Percentiles rank a stretch among this genome's conserved stretches.
These are phyloP conservation scores for Eledona agricola DNA, from an alignment of 2,888 invertebrate genomes.

Conservation along the genomic window DNA sequence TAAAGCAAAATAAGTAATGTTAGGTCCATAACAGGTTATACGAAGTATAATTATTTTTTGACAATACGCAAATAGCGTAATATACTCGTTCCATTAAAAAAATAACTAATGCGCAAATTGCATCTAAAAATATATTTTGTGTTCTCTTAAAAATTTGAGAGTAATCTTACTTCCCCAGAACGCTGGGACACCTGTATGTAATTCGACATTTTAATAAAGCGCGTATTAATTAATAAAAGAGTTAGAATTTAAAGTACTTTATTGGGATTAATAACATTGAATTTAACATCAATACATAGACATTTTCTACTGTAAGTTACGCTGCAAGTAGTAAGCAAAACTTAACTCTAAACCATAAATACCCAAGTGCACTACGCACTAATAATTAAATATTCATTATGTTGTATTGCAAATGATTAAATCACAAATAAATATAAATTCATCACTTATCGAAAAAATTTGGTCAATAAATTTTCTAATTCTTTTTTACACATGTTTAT, in stretches of 20 bases:
- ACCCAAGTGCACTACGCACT: slow-evolving; percentile 54
- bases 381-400: slow-evolving; percentile 41
- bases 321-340: slow-evolving; percentile 54
- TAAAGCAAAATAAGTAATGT: too few relatives aligned
- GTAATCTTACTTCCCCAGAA: too few relatives aligned
- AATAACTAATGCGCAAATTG: too few relatives aligned
- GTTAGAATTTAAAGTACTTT: slow-evolving; percentile 43
- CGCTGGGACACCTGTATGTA: too few relatives aligned
- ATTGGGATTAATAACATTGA: slow-evolving; percentile 51
- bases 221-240: too few relatives aligned
- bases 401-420: slow-evolving; percentile 53
- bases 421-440: slow-evolving; percentile 53
- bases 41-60: too few relatives aligned
- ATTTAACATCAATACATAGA: slow-evolving; percentile 60
- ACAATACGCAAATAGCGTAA: too few relatives aligned
- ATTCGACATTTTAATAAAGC: too few relatives aligned
- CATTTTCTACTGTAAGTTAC: slow-evolving; percentile 55
- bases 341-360: slow-evolving; percentile 55
- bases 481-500: slow-evolving; percentile 16
- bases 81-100: too few relatives aligned
- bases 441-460: slow-evolving; percentile 52
- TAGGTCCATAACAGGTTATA: too few relatives aligned
- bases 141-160: too few relatives aligned
- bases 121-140: too few relatives aligned
- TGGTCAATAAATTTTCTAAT: slow-evolving; percentile 49